A percentile compares a stretch with the other conserved stretches of the same genome.
Conservation (phyloP, 2,888 invertebrate species). For the Villa cingulata region DNA sequence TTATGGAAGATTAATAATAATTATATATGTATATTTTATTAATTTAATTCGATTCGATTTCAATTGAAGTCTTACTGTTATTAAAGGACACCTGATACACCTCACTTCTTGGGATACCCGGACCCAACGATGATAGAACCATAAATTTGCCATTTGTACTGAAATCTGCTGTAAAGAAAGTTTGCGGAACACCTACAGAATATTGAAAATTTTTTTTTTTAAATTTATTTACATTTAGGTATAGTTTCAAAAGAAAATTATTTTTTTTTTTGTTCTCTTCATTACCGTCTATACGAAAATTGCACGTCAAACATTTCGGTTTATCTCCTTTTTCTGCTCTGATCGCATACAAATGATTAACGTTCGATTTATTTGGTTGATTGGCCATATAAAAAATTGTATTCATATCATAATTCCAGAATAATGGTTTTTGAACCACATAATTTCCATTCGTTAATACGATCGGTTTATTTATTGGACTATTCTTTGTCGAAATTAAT, state of each 20-base stretch:
- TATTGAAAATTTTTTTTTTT: neutral
- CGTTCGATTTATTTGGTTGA: conserved; percentile 55
- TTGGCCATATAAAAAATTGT: conserved; percentile 75
- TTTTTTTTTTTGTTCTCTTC: neutral
- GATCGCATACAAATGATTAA: conserved; percentile 68
- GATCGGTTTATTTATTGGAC: conserved; percentile 24
- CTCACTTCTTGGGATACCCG: conserved; percentile 60
- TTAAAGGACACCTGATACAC: conserved; percentile 39
- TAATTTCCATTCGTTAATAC: conserved; percentile 49
- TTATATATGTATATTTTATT: neutral
- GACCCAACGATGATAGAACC: conserved; percentile 69
- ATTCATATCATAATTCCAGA: conserved; percentile 53
- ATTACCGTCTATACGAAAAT: conserved; percentile 24
- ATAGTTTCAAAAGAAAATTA: neutral
- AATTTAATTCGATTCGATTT: too few relatives aligned
- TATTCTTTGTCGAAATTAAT: conserved; percentile 37
- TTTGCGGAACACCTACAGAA: conserved; percentile 23
- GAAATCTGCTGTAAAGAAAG: conserved; percentile 43
- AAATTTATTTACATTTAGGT: neutral
- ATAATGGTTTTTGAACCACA: conserved; percentile 58
- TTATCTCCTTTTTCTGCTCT: conserved; percentile 38
- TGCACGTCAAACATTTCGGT: conserved; percentile 64
- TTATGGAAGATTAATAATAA: conserved; percentile 13
- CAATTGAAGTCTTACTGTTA: conserved; percentile 19
- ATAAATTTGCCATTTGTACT: conserved; percentile 54